Evolutionary conservation across 2,888 invertebrate species (phyloP).

Genomic region (Chrysopilus asiliformis): DNA sequence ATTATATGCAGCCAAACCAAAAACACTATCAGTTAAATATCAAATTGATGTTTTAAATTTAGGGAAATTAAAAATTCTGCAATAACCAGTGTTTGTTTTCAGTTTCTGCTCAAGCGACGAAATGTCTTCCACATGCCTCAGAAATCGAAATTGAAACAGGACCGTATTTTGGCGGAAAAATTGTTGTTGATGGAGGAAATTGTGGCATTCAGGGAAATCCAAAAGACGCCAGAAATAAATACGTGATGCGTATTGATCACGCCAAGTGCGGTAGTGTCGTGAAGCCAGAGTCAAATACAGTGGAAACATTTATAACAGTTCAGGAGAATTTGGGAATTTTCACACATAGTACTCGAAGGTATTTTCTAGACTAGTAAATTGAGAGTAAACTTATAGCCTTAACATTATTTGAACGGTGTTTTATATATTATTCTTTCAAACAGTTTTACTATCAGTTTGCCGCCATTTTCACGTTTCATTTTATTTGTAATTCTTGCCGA

Average conservation of each 20-base stretch:
- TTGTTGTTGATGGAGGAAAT: constrained; percentile 56
- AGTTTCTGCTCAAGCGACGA: constrained; percentile 72
- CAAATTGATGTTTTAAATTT: background rate
- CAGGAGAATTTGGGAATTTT: constrained; percentile 72
- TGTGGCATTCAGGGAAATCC: constrained; percentile 65
- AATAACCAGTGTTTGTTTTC: too few relatives aligned
- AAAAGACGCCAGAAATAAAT: constrained; percentile 55
- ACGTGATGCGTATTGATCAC: constrained; percentile 61
- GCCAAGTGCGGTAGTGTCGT: constrained; percentile 60
- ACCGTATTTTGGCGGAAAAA: constrained; percentile 65
- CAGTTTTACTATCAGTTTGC: too few relatives aligned
- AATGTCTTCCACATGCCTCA: constrained; percentile 65
- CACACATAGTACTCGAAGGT: constrained; percentile 64
- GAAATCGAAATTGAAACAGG: constrained; percentile 75
- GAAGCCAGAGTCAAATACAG: constrained; percentile 54
- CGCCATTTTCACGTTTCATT: too few relatives aligned
- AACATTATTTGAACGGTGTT: too few relatives aligned
- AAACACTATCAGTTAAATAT: too few relatives aligned
- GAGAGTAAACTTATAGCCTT: too few relatives aligned
- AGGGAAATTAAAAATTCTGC: background rate
- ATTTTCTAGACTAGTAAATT: too few relatives aligned
- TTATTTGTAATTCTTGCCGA: too few relatives aligned
- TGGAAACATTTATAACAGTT: constrained; percentile 69
- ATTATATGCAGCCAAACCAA: too few relatives aligned
- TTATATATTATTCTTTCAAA: too few relatives aligned